These are phyloP conservation scores for Nesometra sesokonis DNA, from an alignment of 35 echinoderm and acorn worm species.

Conservation along the genomic window DNA sequence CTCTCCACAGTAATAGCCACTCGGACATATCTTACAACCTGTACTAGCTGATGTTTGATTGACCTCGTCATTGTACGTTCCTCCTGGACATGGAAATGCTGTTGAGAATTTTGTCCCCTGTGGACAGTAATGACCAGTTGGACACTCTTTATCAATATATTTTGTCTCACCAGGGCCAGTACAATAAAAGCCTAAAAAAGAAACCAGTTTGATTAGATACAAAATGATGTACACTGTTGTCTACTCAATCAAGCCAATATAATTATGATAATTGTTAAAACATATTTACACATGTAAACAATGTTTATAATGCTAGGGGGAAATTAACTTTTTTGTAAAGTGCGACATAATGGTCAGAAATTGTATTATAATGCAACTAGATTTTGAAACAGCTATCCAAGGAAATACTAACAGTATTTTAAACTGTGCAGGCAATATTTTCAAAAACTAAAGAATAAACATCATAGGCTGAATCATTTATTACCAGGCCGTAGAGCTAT, in stretches of 20 bases:
- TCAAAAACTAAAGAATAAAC: no score
- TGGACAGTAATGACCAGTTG: conserved; percentile 81
- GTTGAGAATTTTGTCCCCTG: conserved; percentile 59
- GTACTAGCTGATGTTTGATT: conserved; percentile 52
- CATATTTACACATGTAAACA: no score
- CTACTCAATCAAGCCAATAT: neutral
- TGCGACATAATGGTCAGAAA: no score
- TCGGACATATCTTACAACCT: conserved; percentile 60
- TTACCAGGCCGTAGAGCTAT: no score
- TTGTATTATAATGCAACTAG: no score
- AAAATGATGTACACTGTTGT: neutral
- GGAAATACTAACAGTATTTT: no score
- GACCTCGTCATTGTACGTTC: conserved; percentile 79
- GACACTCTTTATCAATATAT: conserved; percentile 45
- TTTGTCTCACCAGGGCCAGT: conserved; percentile 39
- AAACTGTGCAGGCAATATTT: no score
- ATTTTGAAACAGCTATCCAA: no score
- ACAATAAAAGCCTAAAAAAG: conserved; percentile 65
- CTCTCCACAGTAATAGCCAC: conserved; percentile 74
- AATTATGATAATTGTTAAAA: no score
- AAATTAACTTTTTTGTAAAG: no score
- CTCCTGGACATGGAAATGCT: conserved; percentile 83
- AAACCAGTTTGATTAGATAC: neutral
- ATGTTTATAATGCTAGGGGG: no score
- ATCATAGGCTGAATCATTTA: no score